Percentiles rank a stretch among this genome's conserved stretches.
Conservation (phyloP, 2,797 vertebrate genomes). For the Typhlichthys subterraneus region DNA sequence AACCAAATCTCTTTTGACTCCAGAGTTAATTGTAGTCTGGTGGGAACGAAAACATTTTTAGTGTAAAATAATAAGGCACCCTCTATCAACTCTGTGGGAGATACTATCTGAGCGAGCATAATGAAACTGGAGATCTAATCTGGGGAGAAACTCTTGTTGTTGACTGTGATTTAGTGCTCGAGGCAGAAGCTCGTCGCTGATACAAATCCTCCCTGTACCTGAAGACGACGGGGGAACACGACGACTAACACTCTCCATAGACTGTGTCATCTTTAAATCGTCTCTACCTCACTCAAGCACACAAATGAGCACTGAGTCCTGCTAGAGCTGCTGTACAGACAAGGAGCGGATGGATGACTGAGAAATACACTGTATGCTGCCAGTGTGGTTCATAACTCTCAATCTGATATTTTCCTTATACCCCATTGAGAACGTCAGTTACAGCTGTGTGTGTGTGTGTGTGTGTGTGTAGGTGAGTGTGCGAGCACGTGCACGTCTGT, state of each 20-base stretch:
- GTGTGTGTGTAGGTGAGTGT: conserved; percentile 10
- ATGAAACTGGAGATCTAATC: conserved; percentile 71
- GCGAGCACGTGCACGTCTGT: too few species aligned
- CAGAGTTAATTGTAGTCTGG: conserved; percentile 60
- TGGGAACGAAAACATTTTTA: conserved; percentile 49
- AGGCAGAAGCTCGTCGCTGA: conserved; percentile 58
- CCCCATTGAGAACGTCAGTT: not conserved
- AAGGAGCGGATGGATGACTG: too few species aligned
- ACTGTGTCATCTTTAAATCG: conserved; percentile 29
- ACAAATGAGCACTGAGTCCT: conserved; percentile 36
- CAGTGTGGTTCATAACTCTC: too few species aligned
- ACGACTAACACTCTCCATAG: conserved; percentile 49
- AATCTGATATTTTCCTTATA: too few species aligned
- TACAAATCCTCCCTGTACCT: conserved; percentile 62
- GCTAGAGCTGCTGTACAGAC: too few species aligned
- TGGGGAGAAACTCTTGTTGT: conserved; percentile 59
- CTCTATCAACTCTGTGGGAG: conserved; percentile 51
- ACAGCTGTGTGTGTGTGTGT: conserved; percentile 8
- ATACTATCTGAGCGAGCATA: conserved; percentile 61
- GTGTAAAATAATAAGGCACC: conserved; percentile 59
- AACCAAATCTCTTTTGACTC: conserved; percentile 52
- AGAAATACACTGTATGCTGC: too few species aligned
- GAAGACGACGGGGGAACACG: conserved; percentile 40
- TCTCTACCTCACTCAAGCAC: not conserved
- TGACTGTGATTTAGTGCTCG: conserved; percentile 69